These are phyloP conservation scores for Sylvilagus floridanus DNA, from an alignment of 2,797 vertebrate genomes.

Conservation along the genomic window DNA sequence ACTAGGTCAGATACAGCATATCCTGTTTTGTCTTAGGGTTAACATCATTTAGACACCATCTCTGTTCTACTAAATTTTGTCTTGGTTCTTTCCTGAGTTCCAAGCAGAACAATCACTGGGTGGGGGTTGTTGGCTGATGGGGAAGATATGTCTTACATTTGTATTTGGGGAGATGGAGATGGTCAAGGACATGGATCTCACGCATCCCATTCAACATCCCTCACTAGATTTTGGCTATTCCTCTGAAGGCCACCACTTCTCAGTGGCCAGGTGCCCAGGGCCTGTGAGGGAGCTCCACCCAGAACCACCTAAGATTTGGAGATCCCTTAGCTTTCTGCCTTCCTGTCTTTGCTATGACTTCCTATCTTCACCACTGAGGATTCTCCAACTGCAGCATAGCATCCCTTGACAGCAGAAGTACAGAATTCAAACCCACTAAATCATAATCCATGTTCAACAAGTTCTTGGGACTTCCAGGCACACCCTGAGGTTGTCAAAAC, in stretches of 20 bases:
- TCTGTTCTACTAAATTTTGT: not conserved
- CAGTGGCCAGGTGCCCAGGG: not conserved
- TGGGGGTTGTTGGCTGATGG: not conserved
- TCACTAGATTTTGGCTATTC: not conserved
- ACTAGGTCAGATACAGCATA: not conserved
- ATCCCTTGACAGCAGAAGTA: not conserved
- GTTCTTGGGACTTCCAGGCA: not conserved
- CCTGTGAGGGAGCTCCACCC: not conserved
- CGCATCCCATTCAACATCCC: not conserved
- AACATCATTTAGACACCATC: not conserved
- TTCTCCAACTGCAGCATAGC: not conserved
- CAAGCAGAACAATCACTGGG: not conserved
- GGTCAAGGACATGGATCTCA: not conserved
- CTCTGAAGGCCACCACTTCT: not conserved
- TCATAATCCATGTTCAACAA: not conserved
- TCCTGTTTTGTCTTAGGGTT: not conserved
- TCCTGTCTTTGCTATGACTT: not conserved
- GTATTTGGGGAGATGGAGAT: not conserved
- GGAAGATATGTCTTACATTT: not conserved
- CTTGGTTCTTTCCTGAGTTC: not conserved
- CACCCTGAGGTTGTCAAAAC: not conserved
- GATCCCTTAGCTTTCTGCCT: not conserved
- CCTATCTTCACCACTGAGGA: not conserved
- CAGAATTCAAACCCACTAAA: not conserved
- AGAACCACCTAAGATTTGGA: not conserved